Evolutionary conservation across 2,888 invertebrate genomes (phyloP).

Genomic region (Parthenolecanium corni): DNA sequence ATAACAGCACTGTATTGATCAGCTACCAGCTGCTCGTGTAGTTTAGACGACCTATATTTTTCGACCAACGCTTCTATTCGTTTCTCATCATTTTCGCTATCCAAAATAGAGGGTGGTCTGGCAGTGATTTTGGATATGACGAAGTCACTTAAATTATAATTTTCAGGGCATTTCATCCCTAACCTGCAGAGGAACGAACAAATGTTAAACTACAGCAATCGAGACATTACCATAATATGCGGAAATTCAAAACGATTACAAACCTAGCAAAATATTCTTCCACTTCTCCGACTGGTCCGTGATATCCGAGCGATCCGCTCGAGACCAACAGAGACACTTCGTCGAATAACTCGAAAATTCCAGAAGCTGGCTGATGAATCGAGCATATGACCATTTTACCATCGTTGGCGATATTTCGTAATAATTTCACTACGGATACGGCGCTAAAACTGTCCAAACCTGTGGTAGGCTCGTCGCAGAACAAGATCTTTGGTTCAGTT

Average conservation of each 20-base stretch:
- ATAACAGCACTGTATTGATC: no score
- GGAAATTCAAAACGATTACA: no score
- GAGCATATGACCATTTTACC: slow-evolving; percentile 31
- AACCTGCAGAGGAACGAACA: slow-evolving; percentile 40
- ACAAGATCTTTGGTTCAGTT: slow-evolving; percentile 75
- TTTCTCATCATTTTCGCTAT: no score
- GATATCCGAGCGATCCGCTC: slow-evolving; percentile 29
- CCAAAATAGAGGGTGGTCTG: not conserved
- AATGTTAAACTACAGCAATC: no score
- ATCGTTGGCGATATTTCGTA: slow-evolving; percentile 48
- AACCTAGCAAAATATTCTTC: slow-evolving; percentile 14
- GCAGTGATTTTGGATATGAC: slow-evolving; percentile 51
- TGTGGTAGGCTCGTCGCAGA: slow-evolving; percentile 90
- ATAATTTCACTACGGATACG: slow-evolving; percentile 59
- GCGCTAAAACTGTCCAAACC: slow-evolving; percentile 86
- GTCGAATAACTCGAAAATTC: slow-evolving; percentile 31
- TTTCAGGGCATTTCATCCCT: slow-evolving; percentile 54
- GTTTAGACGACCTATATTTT: no score
- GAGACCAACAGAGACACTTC: slow-evolving; percentile 25
- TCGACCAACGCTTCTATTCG: no score
- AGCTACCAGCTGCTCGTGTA: no score
- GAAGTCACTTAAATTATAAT: slow-evolving; percentile 77
- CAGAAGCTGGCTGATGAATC: slow-evolving; percentile 32
- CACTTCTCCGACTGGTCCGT: slow-evolving; percentile 25
- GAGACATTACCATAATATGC: no score